Base-by-base conservation (phyloP, 2,797 vertebrate species). In the Huso huso region DNA sequence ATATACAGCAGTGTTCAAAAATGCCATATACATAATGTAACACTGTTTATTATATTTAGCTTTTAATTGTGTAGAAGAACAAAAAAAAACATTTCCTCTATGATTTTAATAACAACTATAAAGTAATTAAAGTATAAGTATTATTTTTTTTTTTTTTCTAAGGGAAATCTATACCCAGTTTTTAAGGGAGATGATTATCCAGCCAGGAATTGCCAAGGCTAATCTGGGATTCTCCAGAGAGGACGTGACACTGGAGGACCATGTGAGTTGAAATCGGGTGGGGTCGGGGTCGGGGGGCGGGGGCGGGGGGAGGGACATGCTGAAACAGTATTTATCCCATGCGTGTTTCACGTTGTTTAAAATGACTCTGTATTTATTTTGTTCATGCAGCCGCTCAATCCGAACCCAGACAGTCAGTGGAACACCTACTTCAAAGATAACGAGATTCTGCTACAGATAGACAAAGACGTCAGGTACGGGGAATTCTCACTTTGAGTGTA, bases 341-440 rank as follows among this genome's bases (percentile, higher is more conserved):
- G 9, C n/a, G 52, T 55, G n/a, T 6, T 55, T 2, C 52, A 55
- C 23, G 52, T 55, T 55, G 52, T 55, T 55, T 4, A 6, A 64
- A 48, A 48, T 65, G 23, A 49, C 12, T 66, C 13, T 23, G n/a
- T n/a, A 48, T 13, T 50, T 7, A 49, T 37, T 37, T 37, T 2
- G 2, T 4, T 37, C 23, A 37, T 37, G 63, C 70, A 99, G 97
- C 97, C 97, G 1, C 86, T 99, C 63, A 99, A 99, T 77, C 95
- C 96, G 1, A 99, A 90, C 71, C 97, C 97, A 0, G 96, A 98
- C 69, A 99, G 97, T 76, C 88, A 91, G 65, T 99, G 97, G 97
- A 98, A 98, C 72, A 97, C 85, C 0, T 99, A 99, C 82, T 99
- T 99, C 82, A 98, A 90, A 85, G 97, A 99, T 74, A 99, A 99